Percentiles rank a stretch among this genome's conserved stretches.
These are phyloP conservation scores for Pseudopleuronectes americanus DNA, from an alignment of 2,797 vertebrate genomes.

Conservation along the genomic window DNA sequence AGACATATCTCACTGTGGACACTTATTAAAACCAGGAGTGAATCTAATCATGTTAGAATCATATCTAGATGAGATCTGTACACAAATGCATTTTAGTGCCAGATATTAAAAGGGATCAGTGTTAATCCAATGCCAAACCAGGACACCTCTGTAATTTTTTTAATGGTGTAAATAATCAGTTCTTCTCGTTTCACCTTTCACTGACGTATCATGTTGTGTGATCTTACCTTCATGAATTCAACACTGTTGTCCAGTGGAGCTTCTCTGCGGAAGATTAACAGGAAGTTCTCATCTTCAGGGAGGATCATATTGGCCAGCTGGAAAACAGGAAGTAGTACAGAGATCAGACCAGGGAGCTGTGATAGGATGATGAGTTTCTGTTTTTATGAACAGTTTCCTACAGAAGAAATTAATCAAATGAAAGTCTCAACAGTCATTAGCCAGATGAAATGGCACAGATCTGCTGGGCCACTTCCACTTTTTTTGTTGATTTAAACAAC, in stretches of 20 bases:
- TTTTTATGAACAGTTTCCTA: too few relatives aligned
- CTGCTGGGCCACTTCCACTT: too few relatives aligned
- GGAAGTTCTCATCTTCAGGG: slow-evolving; percentile 94
- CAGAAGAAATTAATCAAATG: too few relatives aligned
- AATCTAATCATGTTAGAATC: background rate
- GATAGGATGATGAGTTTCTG: background rate
- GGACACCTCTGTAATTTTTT: background rate
- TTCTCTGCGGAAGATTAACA: slow-evolving; percentile 93
- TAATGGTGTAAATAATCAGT: background rate
- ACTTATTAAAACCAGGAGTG: background rate
- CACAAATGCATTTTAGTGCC: too few relatives aligned
- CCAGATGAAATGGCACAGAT: too few relatives aligned
- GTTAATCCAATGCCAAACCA: too few relatives aligned
- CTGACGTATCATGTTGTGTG: too few relatives aligned
- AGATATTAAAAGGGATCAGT: too few relatives aligned
- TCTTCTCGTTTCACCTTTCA: background rate
- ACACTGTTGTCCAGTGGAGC: slow-evolving; percentile 94
- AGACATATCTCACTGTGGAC: background rate
- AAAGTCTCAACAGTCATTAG: too few relatives aligned
- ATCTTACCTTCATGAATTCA: slow-evolving; percentile 93
- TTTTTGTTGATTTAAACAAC: too few relatives aligned
- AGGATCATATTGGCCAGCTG: slow-evolving; percentile 94
- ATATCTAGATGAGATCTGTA: background rate
- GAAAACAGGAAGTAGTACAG: slow-evolving; percentile 25
- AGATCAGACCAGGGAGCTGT: slow-evolving; percentile 16